Evolutionary conservation across 2,113 vertebrate genomes (phyloP).

Genomic region (Elanoides forficatus): DNA sequence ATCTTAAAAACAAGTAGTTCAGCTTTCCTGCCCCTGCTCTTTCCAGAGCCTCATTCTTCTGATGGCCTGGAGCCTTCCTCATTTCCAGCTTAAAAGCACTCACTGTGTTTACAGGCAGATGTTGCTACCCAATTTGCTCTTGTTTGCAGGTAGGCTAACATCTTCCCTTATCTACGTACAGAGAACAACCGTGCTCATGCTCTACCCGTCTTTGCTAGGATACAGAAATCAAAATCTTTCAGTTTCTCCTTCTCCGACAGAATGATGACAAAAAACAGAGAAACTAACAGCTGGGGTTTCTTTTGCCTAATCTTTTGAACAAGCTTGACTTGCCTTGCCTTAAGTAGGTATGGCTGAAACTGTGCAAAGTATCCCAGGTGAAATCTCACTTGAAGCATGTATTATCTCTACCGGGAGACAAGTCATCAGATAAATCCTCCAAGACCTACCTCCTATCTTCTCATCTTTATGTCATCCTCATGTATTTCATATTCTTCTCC

Average conservation of each 20-base stretch:
- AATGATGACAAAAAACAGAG: not conserved
- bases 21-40: not conserved
- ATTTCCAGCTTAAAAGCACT: not conserved
- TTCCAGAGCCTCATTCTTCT: not conserved
- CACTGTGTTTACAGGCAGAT: not conserved
- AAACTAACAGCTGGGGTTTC: not conserved
- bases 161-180: not conserved
- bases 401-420: not conserved
- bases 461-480: not conserved
- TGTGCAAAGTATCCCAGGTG: not conserved
- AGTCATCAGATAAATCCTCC: not conserved
- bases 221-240: not conserved
- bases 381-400: not conserved
- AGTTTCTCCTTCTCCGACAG: not conserved
- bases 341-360: not conserved
- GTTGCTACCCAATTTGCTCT: not conserved
- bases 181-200: not conserved
- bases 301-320: not conserved
- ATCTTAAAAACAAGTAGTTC: not conserved
- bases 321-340: not conserved
- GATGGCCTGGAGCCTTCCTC: not conserved
- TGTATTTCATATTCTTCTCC: not conserved
- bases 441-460: not conserved
- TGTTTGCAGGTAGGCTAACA: not conserved
- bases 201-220: not conserved